Base-by-base conservation (phyloP, 2,113 vertebrate species). In the Thunnus maccoyii region DNA sequence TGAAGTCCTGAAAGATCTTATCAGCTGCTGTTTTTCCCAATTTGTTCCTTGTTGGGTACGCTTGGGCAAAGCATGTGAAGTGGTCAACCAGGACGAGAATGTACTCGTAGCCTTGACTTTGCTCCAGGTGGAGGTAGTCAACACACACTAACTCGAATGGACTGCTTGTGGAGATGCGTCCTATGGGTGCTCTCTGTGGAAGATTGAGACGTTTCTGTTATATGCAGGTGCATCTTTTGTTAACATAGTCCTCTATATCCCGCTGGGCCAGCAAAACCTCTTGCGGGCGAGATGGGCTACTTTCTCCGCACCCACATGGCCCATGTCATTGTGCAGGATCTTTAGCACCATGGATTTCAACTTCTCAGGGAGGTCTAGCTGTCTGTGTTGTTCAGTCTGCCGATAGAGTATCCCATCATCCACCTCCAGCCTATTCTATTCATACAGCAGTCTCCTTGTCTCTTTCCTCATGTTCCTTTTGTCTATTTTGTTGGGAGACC, bases 131-230 rank as follows among this genome's bases (percentile, higher is more conserved):
- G 1, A 66, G 25, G 6, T 57, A 80, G n/a, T 72, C 51, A 1
- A 72, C n/a, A 5, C 66, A 85, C 11, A 71, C 13, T 2, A 73
- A 63, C 14, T 73, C 78, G 17, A 69, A 82, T 0, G 73, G 73
- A 3, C 18, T 14, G 32, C 69, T 86, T 1, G 79, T 86, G 20
- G 78, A 63, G 3, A 81, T 63, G 4, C 61, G 72, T 12, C 61
- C 61, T 72, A 86, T 65, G 0, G 64, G 64, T 30, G 69, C 60
- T 62, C 14, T 82, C 44, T 57, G 54, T 67, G 0, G 22, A 22
- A 61, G 0, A 3, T 0, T 7, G 1, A 41, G 56, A 1, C 8
- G 36, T 4, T 69, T 82, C 17, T 70, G 65, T 25, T 82, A 70
- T 1, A 70, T 0, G 8, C 78, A 81, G 8, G 3, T 2, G 8